Conservation (phyloP, 2,888 invertebrate genomes). For the Diaphora mendica region DNA sequence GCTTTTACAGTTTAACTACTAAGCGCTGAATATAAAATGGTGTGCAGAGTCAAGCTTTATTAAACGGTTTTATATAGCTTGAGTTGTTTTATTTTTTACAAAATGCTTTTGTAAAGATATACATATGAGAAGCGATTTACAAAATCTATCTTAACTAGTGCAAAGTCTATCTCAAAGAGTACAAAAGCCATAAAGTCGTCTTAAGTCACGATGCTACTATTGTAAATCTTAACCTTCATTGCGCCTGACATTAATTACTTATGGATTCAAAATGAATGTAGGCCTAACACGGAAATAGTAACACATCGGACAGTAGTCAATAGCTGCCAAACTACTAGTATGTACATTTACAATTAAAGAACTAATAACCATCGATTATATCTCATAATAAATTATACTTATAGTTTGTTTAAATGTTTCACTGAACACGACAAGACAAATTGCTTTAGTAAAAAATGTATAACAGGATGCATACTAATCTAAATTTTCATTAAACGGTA, state of each 20-base stretch:
- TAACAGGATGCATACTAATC: slow-evolving; percentile 52
- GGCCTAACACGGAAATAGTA: slow-evolving; percentile 19
- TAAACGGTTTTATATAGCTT: too few relatives aligned
- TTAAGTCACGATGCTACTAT: not conserved
- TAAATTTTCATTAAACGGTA: slow-evolving; percentile 55
- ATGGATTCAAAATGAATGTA: slow-evolving; percentile 10
- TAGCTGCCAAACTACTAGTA: slow-evolving; percentile 19
- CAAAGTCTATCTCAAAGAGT: not conserved
- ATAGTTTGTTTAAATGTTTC: slow-evolving; percentile 37
- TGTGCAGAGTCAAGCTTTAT: too few relatives aligned
- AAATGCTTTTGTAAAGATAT: too few relatives aligned
- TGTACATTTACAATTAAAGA: slow-evolving; percentile 38
- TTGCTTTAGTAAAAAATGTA: slow-evolving; percentile 39
- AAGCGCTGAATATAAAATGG: too few relatives aligned
- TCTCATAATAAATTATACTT: slow-evolving; percentile 40
- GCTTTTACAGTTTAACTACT: not conserved
- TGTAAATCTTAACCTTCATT: not conserved
- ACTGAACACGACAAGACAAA: slow-evolving; percentile 43
- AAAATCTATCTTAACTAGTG: not conserved
- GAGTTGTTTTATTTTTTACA: too few relatives aligned
- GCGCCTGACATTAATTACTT: slow-evolving; percentile 17
- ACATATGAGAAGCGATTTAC: not conserved
- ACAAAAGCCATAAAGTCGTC: not conserved
- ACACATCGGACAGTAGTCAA: slow-evolving; percentile 12
- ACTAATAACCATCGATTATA: slow-evolving; percentile 40